Percentiles rank a stretch among this genome's conserved stretches.
Evolutionary conservation across 1,140 invertebrate species (phyloP).

Genomic region (Camponotus pennsylvanicus): DNA sequence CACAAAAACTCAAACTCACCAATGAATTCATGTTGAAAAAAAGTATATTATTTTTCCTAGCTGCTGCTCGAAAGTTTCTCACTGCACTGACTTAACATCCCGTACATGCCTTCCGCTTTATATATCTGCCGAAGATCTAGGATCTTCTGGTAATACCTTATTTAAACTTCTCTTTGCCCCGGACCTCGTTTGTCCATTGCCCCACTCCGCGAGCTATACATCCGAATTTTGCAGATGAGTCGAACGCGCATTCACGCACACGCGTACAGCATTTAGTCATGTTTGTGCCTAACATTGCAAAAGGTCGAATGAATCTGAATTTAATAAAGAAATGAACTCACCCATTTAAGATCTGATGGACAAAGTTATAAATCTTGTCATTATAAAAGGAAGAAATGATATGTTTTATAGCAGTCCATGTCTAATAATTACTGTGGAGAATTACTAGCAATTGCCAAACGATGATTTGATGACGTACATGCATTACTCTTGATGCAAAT

Average conservation of each 20-base stretch:
- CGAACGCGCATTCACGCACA: background rate
- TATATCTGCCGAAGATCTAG: constrained; percentile 73
- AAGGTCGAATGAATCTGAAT: constrained; percentile 46
- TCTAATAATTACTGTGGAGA: background rate
- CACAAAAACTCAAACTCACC: constrained; percentile 67
- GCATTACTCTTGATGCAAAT: background rate
- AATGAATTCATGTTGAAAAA: constrained; percentile 57
- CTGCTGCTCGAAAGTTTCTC: constrained; percentile 51
- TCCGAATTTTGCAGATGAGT: constrained; percentile 68
- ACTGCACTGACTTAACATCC: constrained; percentile 70
- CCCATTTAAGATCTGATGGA: background rate
- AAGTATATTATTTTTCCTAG: constrained; percentile 21
- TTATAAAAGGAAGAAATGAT: background rate
- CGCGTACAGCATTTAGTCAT: constrained; percentile 6
- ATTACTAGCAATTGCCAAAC: background rate
- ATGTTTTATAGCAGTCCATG: background rate
- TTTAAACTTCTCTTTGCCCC: constrained; percentile 62
- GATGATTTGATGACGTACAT: background rate
- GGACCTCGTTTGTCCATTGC: background rate
- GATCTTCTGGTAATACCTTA: constrained; percentile 68
- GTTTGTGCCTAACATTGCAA: constrained; percentile 25
- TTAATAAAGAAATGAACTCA: constrained; percentile 25
- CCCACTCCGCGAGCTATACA: constrained; percentile 55
- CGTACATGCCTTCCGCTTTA: constrained; percentile 69
- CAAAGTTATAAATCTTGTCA: constrained; percentile 9